Conservation (phyloP, 2,113 vertebrate genomes). For the Caretta caretta region DNA sequence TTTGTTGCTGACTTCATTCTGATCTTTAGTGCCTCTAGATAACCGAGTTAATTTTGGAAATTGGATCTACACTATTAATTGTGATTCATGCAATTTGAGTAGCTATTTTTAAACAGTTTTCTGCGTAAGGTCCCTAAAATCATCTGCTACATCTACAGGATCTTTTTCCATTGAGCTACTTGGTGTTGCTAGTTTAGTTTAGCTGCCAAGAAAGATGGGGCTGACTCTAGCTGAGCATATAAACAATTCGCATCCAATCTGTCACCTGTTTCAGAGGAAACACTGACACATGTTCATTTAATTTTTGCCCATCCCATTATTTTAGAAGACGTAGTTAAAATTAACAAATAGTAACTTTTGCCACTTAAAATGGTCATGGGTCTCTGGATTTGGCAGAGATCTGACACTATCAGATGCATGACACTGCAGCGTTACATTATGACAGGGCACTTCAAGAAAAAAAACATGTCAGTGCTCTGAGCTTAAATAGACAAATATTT, state of each 20-base stretch:
- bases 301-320: background rate
- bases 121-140: background rate
- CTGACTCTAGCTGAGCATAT: background rate
- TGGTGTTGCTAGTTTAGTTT: background rate
- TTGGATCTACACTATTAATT: background rate
- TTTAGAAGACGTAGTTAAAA: background rate
- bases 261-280: background rate
- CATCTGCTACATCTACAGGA: background rate
- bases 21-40: background rate
- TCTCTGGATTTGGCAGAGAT: background rate
- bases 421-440: background rate
- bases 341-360: background rate
- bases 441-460: background rate
- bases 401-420: background rate
- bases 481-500: conserved; percentile 18
- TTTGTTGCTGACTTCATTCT: background rate
- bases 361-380: background rate
- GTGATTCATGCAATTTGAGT: background rate
- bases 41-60: background rate
- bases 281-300: background rate
- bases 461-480: background rate
- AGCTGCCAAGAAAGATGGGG: background rate
- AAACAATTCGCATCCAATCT: background rate
- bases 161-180: background rate
- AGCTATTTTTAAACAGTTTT: background rate